Percentiles rank a stretch among this genome's conserved stretches.
phyloP scores from a whole-genome alignment of 2,113 vertebrate genomes.

The Fukomys damarensis region DNA sequence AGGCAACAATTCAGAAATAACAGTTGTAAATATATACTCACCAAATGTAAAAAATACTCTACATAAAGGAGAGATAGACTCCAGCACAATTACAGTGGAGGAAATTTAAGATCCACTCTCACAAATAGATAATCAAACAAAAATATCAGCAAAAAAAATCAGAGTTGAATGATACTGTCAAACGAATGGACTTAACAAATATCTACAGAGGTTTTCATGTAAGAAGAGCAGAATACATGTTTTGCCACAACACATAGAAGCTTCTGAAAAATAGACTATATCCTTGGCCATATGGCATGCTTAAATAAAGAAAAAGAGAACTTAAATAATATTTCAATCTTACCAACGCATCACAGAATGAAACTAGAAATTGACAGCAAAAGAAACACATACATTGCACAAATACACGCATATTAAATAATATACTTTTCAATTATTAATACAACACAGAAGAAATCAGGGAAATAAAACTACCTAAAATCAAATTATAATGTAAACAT shows the following conservation, averaged over 20 bases:
- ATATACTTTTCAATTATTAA: not conserved
- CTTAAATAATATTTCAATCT: not conserved
- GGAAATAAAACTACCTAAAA: not conserved
- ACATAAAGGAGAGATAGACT: not conserved
- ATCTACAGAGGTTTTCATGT: not conserved
- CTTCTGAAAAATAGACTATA: not conserved
- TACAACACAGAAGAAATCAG: not conserved
- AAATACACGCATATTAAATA: not conserved
- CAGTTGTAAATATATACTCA: not conserved
- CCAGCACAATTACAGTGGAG: not conserved
- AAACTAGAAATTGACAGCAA: not conserved
- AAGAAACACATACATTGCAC: not conserved
- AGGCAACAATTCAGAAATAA: not conserved
- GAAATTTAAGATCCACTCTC: not conserved
- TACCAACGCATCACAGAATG: not conserved
- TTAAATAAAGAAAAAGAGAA: not conserved
- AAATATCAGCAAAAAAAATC: not conserved
- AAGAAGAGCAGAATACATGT: not conserved
- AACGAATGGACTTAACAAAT: not conserved
- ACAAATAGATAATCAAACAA: not conserved
- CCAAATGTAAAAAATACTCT: not conserved
- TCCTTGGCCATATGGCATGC: not conserved
- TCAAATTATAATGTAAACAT: not conserved
- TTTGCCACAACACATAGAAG: not conserved
- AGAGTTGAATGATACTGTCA: not conserved